Percentiles rank a stretch among this genome's conserved stretches.
Conservation (phyloP, 92 coral and sea anemone species). For the Phenganax subtilis region DNA sequence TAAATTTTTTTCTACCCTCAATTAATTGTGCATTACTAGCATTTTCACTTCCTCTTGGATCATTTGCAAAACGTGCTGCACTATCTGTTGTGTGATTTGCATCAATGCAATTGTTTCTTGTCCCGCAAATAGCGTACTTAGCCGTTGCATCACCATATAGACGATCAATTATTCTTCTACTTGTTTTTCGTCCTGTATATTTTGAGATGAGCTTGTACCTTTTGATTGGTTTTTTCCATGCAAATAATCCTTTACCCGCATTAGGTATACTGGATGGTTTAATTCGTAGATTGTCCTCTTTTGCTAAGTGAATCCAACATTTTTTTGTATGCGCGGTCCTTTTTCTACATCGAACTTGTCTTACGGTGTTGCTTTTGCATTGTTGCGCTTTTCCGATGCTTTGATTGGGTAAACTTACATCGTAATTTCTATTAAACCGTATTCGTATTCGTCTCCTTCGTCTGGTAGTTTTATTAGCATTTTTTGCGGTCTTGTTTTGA, state of each 20-base stretch:
- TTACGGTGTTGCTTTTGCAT: no score
- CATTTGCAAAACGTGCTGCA: no score
- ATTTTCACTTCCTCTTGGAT: background rate
- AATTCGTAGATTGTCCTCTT: background rate
- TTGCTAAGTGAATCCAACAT: slow-evolving; percentile 4
- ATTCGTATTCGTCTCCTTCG: no score
- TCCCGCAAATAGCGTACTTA: slow-evolving; percentile 18
- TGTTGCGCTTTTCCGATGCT: no score
- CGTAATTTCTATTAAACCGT: no score
- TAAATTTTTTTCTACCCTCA: background rate
- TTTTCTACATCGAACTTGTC: slow-evolving; percentile 9
- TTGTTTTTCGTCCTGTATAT: slow-evolving; percentile 23
- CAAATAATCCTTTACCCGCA: slow-evolving; percentile 27
- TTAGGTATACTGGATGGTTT: background rate
- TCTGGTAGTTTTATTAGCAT: no score
- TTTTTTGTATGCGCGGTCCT: slow-evolving; percentile 4
- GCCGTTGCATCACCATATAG: slow-evolving; percentile 10
- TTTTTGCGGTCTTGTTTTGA: no score
- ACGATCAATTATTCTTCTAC: slow-evolving; percentile 5
- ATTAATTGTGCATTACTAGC: slow-evolving; percentile 8
- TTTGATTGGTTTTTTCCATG: slow-evolving; percentile 24
- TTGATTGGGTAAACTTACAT: no score
- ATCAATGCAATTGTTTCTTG: slow-evolving; percentile 9
- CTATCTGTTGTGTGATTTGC: slow-evolving; percentile 20
- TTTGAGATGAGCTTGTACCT: slow-evolving; percentile 9